Base-by-base conservation (phyloP, 2,888 invertebrate species). In the Andricus quercusramuli region DNA sequence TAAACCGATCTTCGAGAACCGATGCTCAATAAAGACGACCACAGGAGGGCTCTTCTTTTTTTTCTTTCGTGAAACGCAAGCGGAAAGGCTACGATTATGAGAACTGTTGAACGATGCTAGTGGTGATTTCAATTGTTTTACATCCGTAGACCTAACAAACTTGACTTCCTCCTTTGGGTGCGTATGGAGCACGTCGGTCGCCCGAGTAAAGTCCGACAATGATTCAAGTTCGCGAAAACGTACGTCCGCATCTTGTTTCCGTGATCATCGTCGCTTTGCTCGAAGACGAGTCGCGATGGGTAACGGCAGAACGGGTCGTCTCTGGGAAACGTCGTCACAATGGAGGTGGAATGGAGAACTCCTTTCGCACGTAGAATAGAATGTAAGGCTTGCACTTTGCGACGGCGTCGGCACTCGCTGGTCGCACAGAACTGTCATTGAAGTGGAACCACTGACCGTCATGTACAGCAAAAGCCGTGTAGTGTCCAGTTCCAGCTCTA, bases 391-490 rank as follows among this genome's bases (percentile, higher is more conserved):
- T 97, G 93, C 97, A 96, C 86, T 95, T 94, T 25, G 95, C 95
- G 76, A 97, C 97, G 1, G 95, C 94, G 66, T 94, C 94, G 29
- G 94, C 94, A 86, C 95, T 95, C 68, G 95, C 94, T 32, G 95
- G 94, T 59, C 96, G 95, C n/a, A 97, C 97, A 1, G 95, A 95
- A 88, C 96, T 96, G 93, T 97, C 97, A 93, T 97, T 97, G 94
- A 97, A 97, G 93, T 97, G 97, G 93, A 96, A 96, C 97, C 97
- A 97, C 86, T 95, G 95, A 76, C 95, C 95, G 86, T 96, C 96
- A 93, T 96, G 96, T 86, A 95, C 95, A 70, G 97, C 97, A 93
- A 96, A 97, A 83, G 97, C 96, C 80, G 97, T 97, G 94, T 97
- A 97, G 93, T 97, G 97, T 56, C 97, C 97, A 56, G 96, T 97